Evolutionary conservation across 64 coral and sea anemone genomes (phyloP), one percentile per base, ranked within the genome.

Genomic region (Cladopsammia gracilis): DNA sequence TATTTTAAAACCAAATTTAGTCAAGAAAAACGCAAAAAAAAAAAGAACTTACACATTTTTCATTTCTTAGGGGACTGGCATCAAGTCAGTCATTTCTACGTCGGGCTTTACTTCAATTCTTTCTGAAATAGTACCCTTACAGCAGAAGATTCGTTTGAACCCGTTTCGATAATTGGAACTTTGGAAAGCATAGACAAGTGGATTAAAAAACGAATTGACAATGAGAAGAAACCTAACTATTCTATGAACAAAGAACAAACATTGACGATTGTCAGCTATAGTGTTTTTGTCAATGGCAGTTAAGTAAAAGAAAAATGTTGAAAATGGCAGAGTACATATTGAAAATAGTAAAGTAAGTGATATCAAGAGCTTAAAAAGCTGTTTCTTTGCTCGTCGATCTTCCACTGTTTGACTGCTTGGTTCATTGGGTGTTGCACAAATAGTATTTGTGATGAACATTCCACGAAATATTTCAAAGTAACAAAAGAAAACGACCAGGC

Each of bases 381-480:
- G 48, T 15, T 54, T 48, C 48, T 78, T 34, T 34, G 34, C 34
- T 34, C 2, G 34, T 34, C 34, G 34, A 34, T 78, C 75, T 54
- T 25, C 75, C 5, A 45, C 44, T 10, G 8, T 78, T 34, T 34
- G 34, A 2, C 34, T 34, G 34, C 34, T 34, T 34, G 34, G 34
- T 34, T 34, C 34, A 34, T 34, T 34, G 34, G 2, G 34, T 0
- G 34, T 34, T 2, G 34, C 34, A 34, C 34, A 34, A 34, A 34
- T 34, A 1, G 34, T 34, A 34, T 34, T 34, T 34, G 80, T 58
- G 58, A 84, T 59, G 58, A 59, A 84, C 9, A 84, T 24, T 14
- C 57, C 80, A 58, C 42, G 52, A 84, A 84, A 26, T 13, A 84
- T 84, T 65, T 24, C 42, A 3, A 58, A 58, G 5, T 84, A 84